phyloP scores from a whole-genome alignment of 2,888 invertebrate species.

The Himalopsyche kuldschensis region DNA sequence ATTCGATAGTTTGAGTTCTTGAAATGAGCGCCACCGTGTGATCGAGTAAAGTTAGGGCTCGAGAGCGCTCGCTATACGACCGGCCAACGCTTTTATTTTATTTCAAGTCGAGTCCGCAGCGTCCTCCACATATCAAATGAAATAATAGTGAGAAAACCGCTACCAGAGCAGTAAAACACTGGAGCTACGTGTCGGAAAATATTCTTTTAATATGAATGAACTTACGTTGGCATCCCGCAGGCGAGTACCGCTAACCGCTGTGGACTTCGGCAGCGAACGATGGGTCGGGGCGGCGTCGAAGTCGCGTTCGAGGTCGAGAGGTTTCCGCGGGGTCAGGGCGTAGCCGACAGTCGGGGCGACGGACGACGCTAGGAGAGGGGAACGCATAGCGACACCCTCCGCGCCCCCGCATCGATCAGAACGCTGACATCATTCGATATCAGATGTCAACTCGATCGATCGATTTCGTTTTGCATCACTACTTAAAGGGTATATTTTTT shows the following conservation, averaged over 20 bases:
- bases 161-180: no score
- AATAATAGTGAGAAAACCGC: no score
- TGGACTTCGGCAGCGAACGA: neutral
- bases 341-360: neutral
- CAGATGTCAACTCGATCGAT: neutral
- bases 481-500: neutral
- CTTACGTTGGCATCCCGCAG: no score
- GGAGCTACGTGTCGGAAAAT: no score
- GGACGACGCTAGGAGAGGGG: neutral
- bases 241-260: neutral
- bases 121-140: no score
- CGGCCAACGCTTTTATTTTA: no score
- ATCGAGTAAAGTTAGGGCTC: no score
- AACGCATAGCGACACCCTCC: neutral
- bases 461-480: neutral
- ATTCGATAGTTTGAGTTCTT: no score
- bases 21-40: no score
- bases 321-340: neutral
- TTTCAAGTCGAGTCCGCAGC: no score
- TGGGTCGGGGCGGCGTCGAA: neutral
- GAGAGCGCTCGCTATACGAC: no score
- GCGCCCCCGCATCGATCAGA: neutral
- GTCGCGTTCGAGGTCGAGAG: neutral
- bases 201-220: no score
- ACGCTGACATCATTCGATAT: neutral